phyloP scores from a whole-genome alignment of 2,113 vertebrate genomes.

The Paralichthys olivaceus region DNA sequence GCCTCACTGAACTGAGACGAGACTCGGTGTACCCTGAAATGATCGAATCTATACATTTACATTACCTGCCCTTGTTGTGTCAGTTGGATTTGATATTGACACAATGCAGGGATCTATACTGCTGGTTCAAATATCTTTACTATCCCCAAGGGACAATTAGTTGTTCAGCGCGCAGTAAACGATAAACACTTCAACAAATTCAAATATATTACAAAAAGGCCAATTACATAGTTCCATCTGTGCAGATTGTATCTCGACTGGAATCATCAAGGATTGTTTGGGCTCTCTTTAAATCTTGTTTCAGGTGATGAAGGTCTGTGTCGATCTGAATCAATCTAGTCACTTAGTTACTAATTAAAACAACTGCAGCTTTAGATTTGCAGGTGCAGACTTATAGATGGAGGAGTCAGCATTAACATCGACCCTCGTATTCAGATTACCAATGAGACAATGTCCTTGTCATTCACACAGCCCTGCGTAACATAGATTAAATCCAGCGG shows the following conservation, averaged over 20 bases:
- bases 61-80: neutral
- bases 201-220: too few relatives aligned
- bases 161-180: too few relatives aligned
- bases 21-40: neutral
- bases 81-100: neutral
- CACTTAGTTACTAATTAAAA: neutral
- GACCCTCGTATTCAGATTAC: neutral
- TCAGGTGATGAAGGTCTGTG: too few relatives aligned
- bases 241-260: too few relatives aligned
- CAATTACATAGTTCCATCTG: too few relatives aligned
- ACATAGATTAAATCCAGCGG: neutral
- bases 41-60: neutral
- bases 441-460: neutral
- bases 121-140: too few relatives aligned
- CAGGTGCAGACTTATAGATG: neutral
- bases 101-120: too few relatives aligned
- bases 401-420: neutral
- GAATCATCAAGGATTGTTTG: too few relatives aligned
- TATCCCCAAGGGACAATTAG: too few relatives aligned
- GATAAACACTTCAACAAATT: too few relatives aligned
- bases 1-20: constrained; percentile 9
- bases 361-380: neutral
- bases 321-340: too few relatives aligned
- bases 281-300: too few relatives aligned
- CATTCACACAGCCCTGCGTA: neutral